Evolutionary conservation across 2,888 invertebrate species (phyloP), one percentile per base, ranked within the genome.

Genomic region (Seira ritae): DNA sequence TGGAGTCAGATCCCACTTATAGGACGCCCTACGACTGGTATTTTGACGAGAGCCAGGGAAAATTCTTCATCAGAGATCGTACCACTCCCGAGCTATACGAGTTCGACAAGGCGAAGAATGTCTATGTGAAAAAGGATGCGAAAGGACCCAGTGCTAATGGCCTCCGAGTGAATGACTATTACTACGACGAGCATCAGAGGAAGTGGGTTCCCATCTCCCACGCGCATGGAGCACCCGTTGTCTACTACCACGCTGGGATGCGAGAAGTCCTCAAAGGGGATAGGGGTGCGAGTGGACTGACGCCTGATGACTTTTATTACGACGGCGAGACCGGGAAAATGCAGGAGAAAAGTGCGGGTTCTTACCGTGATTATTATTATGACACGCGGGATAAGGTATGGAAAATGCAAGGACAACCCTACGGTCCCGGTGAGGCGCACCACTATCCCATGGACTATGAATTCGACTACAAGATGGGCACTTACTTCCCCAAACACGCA

Each of bases 231-330:
- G n/a, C n/a, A n/a, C 37, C 72, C 20, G 8, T 73, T 12, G 73
- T 37, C 8, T 31, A 20, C 15, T 73, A 73, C 31, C 15, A 19
- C 0, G 50, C 22, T 17, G 77, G 77, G 0, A 46, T 22, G 3
- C 22, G 77, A 19, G 62, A 77, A 23, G 23, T 77, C 4, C n/a
- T 31, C 3, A 22, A 31, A 19, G 82, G 79, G 0, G 74, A 75
- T n/a, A 55, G 85, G n/a, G 82, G 82, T 1, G 68, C 50, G 22
- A 74, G 75, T 0, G 85, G 85, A 1, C 22, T 65, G 0, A 75
- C 24, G 8, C 66, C 75, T 1, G 85, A 85, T 22, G 85, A 85
- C 50, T 79, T 76, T 62, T 85, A 85, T 22, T 85, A 83, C 31
- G 77, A 77, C 10, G 79, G 79, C 72, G 77, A 68, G 60, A 62